These are phyloP conservation scores for Aythya baeri DNA, from an alignment of 2,113 vertebrate species.

Conservation along the genomic window DNA sequence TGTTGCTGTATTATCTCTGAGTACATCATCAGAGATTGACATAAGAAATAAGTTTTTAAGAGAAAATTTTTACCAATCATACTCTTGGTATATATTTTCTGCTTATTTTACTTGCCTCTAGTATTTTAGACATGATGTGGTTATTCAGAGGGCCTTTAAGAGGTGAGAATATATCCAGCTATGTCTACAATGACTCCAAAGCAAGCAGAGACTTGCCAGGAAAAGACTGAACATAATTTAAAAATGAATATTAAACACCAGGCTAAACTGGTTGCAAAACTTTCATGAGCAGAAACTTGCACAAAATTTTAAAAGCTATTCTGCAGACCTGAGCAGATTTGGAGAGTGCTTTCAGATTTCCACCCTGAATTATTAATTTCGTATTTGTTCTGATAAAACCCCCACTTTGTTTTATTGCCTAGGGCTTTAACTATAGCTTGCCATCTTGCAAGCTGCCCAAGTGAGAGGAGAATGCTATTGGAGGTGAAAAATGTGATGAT, in stretches of 20 bases:
- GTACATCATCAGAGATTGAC: background rate
- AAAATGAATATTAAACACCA: background rate
- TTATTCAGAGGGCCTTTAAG: background rate
- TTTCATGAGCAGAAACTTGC: background rate
- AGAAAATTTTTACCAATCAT: background rate
- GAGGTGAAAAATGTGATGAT: background rate
- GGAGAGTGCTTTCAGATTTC: background rate
- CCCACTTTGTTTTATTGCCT: background rate
- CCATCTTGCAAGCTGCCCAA: background rate
- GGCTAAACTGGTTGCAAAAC: background rate
- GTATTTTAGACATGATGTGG: background rate
- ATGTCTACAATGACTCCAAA: background rate
- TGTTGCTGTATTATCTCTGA: background rate
- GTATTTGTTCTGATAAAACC: background rate
- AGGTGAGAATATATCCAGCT: background rate
- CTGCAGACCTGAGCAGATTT: background rate
- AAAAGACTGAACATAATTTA: background rate
- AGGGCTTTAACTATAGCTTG: background rate
- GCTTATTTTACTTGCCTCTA: background rate
- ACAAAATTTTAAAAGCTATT: background rate
- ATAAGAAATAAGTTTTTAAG: background rate
- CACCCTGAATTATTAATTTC: background rate
- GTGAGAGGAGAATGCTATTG: background rate
- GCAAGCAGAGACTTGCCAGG: background rate
- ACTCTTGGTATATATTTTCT: background rate